These are phyloP conservation scores for Sapayoa aenigma DNA, from an alignment of 2,113 vertebrate species.

Conservation along the genomic window DNA sequence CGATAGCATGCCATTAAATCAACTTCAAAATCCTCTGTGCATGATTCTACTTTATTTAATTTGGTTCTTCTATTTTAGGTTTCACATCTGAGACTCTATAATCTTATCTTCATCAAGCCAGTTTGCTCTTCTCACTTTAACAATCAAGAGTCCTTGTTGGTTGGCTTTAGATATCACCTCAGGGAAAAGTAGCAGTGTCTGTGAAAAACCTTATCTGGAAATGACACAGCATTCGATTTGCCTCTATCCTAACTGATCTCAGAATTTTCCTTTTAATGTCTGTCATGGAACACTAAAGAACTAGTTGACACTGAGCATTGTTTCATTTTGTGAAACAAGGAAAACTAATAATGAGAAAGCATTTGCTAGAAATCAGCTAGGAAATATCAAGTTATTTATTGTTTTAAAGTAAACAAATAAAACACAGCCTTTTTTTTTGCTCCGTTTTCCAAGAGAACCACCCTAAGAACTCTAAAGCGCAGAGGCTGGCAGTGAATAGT, in stretches of 20 bases:
- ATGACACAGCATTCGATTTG: slow-evolving; percentile 29
- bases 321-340: background rate
- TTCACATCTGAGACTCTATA: slow-evolving; percentile 18
- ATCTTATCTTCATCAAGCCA: slow-evolving; percentile 57
- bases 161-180: slow-evolving; percentile 18
- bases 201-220: slow-evolving; percentile 51
- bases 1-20: slow-evolving; percentile 19
- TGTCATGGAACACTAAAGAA: background rate
- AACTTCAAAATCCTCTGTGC: slow-evolving; percentile 6
- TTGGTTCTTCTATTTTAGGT: slow-evolving; percentile 40
- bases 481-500: background rate
- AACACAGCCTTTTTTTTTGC: background rate
- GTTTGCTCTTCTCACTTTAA: slow-evolving; percentile 23
- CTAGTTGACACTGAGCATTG: background rate
- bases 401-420: background rate
- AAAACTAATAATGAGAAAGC: background rate
- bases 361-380: background rate
- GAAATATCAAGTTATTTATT: background rate
- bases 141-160: background rate
- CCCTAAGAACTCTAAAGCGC: background rate
- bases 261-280: slow-evolving; percentile 12
- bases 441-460: background rate
- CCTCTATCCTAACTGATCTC: slow-evolving; percentile 1
- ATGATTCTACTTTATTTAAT: slow-evolving; percentile 29
- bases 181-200: background rate